Conservation (phyloP, 2,888 invertebrate species). For the Timandra comae region DNA sequence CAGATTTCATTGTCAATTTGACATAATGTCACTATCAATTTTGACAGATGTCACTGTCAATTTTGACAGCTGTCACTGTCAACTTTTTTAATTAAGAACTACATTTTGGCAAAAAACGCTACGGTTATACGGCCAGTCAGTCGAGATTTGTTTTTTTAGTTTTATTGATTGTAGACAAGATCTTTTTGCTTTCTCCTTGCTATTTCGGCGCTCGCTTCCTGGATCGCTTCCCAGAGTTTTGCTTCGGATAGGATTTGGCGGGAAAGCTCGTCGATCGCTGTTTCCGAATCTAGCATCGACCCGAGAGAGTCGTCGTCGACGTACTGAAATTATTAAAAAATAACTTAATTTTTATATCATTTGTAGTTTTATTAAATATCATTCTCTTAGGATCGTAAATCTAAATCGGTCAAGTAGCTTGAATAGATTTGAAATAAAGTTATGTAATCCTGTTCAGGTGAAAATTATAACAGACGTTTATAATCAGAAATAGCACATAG, state of each 20-base stretch:
- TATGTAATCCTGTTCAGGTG: background rate
- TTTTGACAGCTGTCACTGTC: too few species aligned
- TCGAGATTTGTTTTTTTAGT: conserved; percentile 8
- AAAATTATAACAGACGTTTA: background rate
- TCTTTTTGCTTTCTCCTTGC: conserved; percentile 78
- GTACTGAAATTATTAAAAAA: conserved; percentile 31
- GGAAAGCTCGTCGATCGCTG: conserved; percentile 84
- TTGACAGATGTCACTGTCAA: too few species aligned
- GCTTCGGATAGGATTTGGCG: conserved; percentile 88
- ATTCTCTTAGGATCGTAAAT: too few species aligned
- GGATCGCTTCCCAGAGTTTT: conserved; percentile 86
- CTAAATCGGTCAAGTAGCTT: background rate
- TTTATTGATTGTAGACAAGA: conserved; percentile 7
- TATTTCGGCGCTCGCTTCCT: conserved; percentile 84
- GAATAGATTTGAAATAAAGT: background rate
- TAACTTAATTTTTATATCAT: too few species aligned
- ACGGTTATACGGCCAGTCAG: conserved; percentile 28
- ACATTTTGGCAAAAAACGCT: conserved; percentile 25
- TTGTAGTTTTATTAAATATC: too few species aligned
- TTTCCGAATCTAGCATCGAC: conserved; percentile 81
- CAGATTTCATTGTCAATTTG: too few species aligned
- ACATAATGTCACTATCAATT: too few species aligned
- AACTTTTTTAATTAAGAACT: background rate
- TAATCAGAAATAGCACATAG: too few species aligned
- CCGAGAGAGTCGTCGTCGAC: conserved; percentile 79